Percentiles rank a stretch among this genome's conserved stretches.
phyloP scores from a whole-genome alignment of 2,113 vertebrate genomes.

The Oxygymnocypris stewartii region DNA sequence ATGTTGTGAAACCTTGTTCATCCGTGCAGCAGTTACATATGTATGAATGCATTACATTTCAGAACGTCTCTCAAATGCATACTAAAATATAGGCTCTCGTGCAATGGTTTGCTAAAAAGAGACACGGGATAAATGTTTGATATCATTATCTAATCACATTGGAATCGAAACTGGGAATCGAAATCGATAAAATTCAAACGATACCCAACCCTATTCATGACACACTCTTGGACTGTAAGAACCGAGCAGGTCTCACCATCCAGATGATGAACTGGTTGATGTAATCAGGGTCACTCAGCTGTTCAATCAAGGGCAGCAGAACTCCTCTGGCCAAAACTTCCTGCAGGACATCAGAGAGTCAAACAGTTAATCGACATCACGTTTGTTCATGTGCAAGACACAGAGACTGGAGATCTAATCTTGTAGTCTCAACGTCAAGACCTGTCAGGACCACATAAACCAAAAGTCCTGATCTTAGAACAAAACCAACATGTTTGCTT shows the following conservation, averaged over 20 bases:
- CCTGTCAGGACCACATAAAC: neutral
- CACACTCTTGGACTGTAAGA: neutral
- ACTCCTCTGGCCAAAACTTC: conserved; percentile 97
- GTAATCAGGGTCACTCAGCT: conserved; percentile 99
- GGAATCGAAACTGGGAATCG: too few relatives aligned
- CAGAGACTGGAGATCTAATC: neutral
- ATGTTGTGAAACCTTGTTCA: too few relatives aligned
- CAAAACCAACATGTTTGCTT: neutral
- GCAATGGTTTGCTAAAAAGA: too few relatives aligned
- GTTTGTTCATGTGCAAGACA: neutral
- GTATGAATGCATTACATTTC: too few relatives aligned
- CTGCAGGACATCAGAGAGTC: conserved; percentile 66
- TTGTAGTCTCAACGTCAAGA: neutral
- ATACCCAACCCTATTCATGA: too few relatives aligned
- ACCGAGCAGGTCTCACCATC: conserved; percentile 83
- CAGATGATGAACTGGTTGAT: conserved; percentile 99
- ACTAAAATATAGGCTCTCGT: too few relatives aligned
- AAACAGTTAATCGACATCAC: neutral
- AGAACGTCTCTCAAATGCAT: too few relatives aligned
- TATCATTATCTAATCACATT: too few relatives aligned
- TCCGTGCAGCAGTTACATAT: too few relatives aligned
- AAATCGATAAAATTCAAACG: too few relatives aligned
- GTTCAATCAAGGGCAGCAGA: conserved; percentile 96
- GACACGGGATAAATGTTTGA: too few relatives aligned
- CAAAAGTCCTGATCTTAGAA: neutral